Evolutionary conservation across 2,797 vertebrate species (phyloP).

Genomic region (Chloroceryle inda): DNA sequence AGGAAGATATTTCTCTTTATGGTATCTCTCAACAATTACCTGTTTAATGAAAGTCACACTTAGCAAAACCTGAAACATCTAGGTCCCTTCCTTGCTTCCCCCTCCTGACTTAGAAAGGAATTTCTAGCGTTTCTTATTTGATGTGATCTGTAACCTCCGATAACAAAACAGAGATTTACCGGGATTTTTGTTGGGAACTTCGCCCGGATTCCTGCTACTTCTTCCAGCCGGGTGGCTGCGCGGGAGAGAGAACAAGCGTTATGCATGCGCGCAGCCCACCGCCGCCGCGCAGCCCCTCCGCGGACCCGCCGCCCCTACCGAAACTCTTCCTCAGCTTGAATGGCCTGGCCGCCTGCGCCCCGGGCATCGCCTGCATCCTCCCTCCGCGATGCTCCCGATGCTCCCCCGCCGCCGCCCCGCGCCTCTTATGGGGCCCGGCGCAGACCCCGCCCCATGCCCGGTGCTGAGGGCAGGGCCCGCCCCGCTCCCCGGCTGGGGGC

Average conservation of each 20-base stretch:
- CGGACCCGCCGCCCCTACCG: constrained; percentile 72
- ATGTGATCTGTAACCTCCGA: accelerated
- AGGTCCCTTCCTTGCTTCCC: background rate
- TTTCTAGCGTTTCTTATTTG: accelerated
- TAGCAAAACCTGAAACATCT: background rate
- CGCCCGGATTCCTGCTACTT: constrained; percentile 87
- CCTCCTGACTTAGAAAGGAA: background rate
- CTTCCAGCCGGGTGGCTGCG: constrained; percentile 87
- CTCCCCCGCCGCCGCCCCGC: accelerated
- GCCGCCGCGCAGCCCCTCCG: background rate
- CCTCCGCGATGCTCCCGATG: accelerated
- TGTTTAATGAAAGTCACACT: constrained; percentile 55
- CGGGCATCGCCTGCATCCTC: constrained; percentile 82
- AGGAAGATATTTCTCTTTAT: constrained; percentile 87
- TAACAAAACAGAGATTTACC: constrained; percentile 69
- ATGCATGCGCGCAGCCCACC: background rate
- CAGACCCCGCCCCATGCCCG: background rate
- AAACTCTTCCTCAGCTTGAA: constrained; percentile 91
- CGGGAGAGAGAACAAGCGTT: background rate
- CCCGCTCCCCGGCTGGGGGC: background rate
- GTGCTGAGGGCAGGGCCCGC: background rate
- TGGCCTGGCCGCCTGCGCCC: constrained; percentile 71
- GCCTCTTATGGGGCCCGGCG: background rate
- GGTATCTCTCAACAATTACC: constrained; percentile 91
- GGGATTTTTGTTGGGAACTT: constrained; percentile 93